Evolutionary conservation across 2,888 invertebrate genomes (phyloP).

Genomic region (Dynastes tityus): DNA sequence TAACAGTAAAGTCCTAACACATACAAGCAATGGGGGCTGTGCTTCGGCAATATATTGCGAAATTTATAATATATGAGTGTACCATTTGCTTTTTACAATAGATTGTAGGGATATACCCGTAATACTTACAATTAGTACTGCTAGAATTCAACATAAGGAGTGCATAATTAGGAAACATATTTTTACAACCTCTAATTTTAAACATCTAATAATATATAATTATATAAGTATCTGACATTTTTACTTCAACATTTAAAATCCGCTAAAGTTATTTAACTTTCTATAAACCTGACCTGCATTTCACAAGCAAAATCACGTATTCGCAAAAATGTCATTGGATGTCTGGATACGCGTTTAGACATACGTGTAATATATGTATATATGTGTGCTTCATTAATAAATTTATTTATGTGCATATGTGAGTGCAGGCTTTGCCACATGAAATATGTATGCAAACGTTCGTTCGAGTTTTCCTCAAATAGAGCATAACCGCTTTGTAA

Average conservation of each 20-base stretch:
- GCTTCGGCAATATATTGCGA: too few relatives aligned
- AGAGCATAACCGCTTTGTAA: slow-evolving; percentile 47
- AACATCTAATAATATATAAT: too few relatives aligned
- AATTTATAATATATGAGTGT: too few relatives aligned
- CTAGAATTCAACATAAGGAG: too few relatives aligned
- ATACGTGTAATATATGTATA: background rate
- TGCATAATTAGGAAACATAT: too few relatives aligned
- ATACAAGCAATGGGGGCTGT: too few relatives aligned
- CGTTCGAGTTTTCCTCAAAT: slow-evolving; percentile 34
- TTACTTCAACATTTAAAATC: slow-evolving; percentile 6
- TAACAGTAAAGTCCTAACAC: too few relatives aligned
- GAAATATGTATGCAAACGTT: slow-evolving; percentile 20
- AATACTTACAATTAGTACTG: too few relatives aligned
- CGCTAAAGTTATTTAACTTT: slow-evolving; percentile 31
- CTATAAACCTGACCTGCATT: slow-evolving; percentile 46
- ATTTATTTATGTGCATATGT: slow-evolving; percentile 2
- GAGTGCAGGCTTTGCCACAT: background rate
- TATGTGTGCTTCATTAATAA: slow-evolving; percentile 6
- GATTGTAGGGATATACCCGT: too few relatives aligned
- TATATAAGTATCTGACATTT: background rate
- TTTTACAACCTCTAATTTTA: too few relatives aligned
- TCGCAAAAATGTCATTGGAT: slow-evolving; percentile 30
- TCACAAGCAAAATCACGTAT: slow-evolving; percentile 12
- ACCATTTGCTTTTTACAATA: too few relatives aligned
- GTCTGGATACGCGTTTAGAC: background rate